A percentile compares a stretch with the other conserved stretches of the same genome.
Evolutionary conservation across 2,113 vertebrate genomes (phyloP).

Genomic region (Nerophis lumbriciformis): DNA sequence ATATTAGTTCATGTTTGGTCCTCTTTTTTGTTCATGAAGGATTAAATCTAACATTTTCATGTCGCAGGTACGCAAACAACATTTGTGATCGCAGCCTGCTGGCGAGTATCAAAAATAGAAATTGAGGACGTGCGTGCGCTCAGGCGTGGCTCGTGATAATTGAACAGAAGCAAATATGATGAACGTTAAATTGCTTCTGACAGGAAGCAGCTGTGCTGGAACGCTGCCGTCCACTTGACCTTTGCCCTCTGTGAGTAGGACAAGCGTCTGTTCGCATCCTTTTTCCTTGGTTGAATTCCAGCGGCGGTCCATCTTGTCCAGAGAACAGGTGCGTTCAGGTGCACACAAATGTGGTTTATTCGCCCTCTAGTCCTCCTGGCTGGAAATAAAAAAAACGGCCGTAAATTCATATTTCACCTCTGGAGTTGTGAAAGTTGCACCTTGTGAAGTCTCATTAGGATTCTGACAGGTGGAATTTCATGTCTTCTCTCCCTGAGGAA

Average conservation of each 20-base stretch:
- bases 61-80: slow-evolving; percentile 16
- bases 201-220: slow-evolving; percentile 38
- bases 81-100: slow-evolving; percentile 3
- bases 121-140: slow-evolving; percentile 11
- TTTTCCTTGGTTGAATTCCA: slow-evolving; percentile 43
- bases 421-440: slow-evolving; percentile 57
- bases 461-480: slow-evolving; percentile 69
- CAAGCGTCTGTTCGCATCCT: slow-evolving; percentile 53
- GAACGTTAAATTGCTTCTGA: slow-evolving; percentile 29
- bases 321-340: slow-evolving; percentile 16
- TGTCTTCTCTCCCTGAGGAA: slow-evolving; percentile 13
- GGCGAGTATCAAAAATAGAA: slow-evolving; percentile 19
- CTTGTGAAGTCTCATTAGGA: slow-evolving; percentile 56
- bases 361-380: slow-evolving; percentile 13
- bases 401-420: slow-evolving; percentile 54
- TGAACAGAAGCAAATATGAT: slow-evolving; percentile 21
- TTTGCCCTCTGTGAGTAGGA: slow-evolving; percentile 41
- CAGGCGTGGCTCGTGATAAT: slow-evolving; percentile 22
- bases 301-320: slow-evolving; percentile 6
- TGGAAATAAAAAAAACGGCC: slow-evolving; percentile 22
- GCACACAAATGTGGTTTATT: slow-evolving; percentile 14
- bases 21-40: neutral
- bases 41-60: slow-evolving; percentile 9
- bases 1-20: too few relatives aligned
- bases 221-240: slow-evolving; percentile 43